These are phyloP conservation scores for Hydrolagus colliei DNA, from an alignment of 2,797 vertebrate genomes.

Conservation along the genomic window DNA sequence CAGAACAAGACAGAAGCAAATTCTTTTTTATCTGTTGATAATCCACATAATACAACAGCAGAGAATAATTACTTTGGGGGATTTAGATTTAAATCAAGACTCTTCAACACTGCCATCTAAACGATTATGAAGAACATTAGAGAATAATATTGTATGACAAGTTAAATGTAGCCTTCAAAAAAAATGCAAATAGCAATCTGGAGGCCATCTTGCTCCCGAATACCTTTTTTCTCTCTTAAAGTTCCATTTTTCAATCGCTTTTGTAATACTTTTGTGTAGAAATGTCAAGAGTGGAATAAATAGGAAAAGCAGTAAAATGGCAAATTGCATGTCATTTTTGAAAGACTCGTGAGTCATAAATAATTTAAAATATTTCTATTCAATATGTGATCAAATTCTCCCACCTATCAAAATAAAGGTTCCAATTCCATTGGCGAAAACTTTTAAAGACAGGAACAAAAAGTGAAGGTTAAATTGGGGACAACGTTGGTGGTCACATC, in stretches of 20 bases:
- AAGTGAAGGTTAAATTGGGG: not conserved
- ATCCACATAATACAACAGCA: not conserved
- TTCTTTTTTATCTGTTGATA: not conserved
- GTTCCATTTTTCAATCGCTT: not conserved
- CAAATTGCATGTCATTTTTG: constrained; percentile 1
- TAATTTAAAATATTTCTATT: constrained; percentile 24
- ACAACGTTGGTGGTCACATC: not conserved
- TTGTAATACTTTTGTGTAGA: not conserved
- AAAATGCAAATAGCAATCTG: not conserved
- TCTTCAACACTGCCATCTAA: not conserved
- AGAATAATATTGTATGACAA: not conserved
- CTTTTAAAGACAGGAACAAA: not conserved
- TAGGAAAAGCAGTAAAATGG: not conserved
- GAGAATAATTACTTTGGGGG: not conserved
- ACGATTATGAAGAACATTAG: not conserved
- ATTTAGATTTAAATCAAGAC: not conserved
- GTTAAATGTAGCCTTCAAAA: too few relatives aligned
- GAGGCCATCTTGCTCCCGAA: not conserved
- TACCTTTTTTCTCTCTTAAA: not conserved
- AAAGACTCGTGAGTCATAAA: constrained; percentile 24
- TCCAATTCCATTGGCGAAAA: not conserved
- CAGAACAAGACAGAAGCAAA: not conserved
- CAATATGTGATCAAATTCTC: constrained; percentile 4
- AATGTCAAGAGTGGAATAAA: constrained; percentile 2
- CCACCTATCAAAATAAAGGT: not conserved